A percentile compares a stretch with the other conserved stretches of the same genome.
phyloP scores from a whole-genome alignment of 2,888 invertebrate species.

The Melanchra persicariae region DNA sequence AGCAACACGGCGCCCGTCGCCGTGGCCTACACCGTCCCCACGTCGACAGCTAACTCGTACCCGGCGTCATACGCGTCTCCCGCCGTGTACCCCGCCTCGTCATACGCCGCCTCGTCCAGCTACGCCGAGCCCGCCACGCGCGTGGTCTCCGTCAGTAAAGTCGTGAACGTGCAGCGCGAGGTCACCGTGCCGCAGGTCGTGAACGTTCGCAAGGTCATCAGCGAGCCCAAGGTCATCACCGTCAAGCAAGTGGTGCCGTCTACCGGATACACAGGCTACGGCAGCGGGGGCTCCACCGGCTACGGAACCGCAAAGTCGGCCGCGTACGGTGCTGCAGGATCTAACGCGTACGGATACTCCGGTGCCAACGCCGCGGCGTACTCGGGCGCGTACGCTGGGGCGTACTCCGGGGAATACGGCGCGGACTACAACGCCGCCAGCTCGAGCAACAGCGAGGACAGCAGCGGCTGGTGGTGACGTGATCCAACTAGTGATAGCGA shows the following conservation, averaged over 20 bases:
- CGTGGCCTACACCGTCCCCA: constrained; percentile 22
- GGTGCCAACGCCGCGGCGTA: constrained; percentile 4
- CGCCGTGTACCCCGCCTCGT: constrained; percentile 6
- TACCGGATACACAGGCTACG: constrained; percentile 51
- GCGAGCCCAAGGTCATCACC: constrained; percentile 58
- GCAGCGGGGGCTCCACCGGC: constrained; percentile 7
- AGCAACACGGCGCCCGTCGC: constrained; percentile 34
- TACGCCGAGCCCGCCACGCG: constrained; percentile 44
- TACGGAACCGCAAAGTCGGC: not conserved
- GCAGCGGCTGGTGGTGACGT: constrained; percentile 42
- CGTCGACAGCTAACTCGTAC: constrained; percentile 6
- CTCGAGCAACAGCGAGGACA: constrained; percentile 1
- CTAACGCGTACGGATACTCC: constrained; percentile 22
- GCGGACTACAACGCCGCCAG: constrained; percentile 8
- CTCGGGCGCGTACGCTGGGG: constrained; percentile 24
- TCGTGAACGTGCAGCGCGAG: constrained; percentile 65
- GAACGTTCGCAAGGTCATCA: constrained; percentile 61
- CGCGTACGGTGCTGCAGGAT: constrained; percentile 13
- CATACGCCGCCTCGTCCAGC: constrained; percentile 12
- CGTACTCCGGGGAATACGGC: constrained; percentile 30
- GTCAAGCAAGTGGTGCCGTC: constrained; percentile 59
- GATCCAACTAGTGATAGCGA: constrained; percentile 4
- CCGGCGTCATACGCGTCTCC: constrained; percentile 11
- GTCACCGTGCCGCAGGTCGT: constrained; percentile 61
- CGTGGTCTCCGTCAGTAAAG: constrained; percentile 54